These are phyloP conservation scores for Neopelma chrysocephalum DNA, from an alignment of 2,797 vertebrate genomes.

Conservation along the genomic window DNA sequence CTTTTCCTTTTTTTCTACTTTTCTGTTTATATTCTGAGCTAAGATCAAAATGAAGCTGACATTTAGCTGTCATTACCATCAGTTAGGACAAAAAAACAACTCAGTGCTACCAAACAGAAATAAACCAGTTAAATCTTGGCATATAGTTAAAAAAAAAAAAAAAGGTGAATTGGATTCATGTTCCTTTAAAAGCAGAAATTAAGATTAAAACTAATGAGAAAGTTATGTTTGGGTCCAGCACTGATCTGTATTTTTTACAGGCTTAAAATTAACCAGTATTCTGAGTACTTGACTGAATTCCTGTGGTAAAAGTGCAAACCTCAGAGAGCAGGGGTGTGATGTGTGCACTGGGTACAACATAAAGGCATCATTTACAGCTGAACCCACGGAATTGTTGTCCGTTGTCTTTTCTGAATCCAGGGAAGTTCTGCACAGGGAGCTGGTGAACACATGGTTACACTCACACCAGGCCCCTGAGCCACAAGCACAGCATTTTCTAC, in stretches of 20 bases:
- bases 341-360: constrained; percentile 9
- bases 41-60: background rate
- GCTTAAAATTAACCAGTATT: background rate
- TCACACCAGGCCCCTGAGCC: background rate
- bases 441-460: background rate
- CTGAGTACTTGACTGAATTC: background rate
- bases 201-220: background rate
- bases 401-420: background rate
- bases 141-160: background rate
- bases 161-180: background rate
- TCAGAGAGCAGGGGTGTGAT: background rate
- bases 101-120: constrained; percentile 35
- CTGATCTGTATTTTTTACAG: background rate
- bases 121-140: background rate
- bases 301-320: background rate
- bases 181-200: background rate
- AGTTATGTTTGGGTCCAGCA: background rate
- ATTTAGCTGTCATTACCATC: constrained; percentile 22
- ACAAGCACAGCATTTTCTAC: background rate
- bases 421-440: background rate
- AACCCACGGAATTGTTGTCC: background rate
- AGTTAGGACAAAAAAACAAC: background rate
- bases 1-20: background rate
- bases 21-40: background rate
- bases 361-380: background rate